Conservation (phyloP, 1,140 invertebrate genomes). For the Dufourea novaeangliae region DNA sequence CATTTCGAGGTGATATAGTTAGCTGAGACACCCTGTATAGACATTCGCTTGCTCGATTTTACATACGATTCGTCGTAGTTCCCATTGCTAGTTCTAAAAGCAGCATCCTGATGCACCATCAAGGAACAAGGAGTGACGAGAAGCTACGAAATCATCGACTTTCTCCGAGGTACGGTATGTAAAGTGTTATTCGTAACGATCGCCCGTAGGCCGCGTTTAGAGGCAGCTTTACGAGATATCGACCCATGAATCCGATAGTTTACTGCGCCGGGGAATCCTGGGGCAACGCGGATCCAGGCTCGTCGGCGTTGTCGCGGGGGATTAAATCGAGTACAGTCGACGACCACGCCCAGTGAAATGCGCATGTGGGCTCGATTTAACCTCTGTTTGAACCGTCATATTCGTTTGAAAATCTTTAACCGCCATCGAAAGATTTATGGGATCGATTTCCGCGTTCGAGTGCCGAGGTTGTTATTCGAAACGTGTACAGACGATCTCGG, state of each 20-base stretch:
- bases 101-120: background rate
- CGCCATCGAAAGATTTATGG: background rate
- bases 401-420: constrained; percentile 17
- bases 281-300: constrained; percentile 3
- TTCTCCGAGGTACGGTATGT: background rate
- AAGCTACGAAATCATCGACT: background rate
- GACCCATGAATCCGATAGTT: constrained; percentile 37
- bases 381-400: constrained; percentile 28
- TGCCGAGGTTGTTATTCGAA: background rate
- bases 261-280: constrained; percentile 23
- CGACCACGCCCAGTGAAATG: constrained; percentile 54
- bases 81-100: background rate
- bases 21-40: too few species aligned
- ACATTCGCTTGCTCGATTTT: too few species aligned
- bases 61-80: background rate
- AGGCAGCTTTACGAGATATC: constrained; percentile 24
- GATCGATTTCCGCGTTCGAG: background rate
- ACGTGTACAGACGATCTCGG: background rate
- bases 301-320: constrained; percentile 26
- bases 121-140: background rate
- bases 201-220: constrained; percentile 1
- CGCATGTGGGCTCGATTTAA: constrained; percentile 45
- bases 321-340: constrained; percentile 36
- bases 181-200: background rate
- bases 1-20: too few species aligned